Conservation (phyloP, 37 sponge, comb jelly and placozoan species). For the Hexactinellida sp. region DNA sequence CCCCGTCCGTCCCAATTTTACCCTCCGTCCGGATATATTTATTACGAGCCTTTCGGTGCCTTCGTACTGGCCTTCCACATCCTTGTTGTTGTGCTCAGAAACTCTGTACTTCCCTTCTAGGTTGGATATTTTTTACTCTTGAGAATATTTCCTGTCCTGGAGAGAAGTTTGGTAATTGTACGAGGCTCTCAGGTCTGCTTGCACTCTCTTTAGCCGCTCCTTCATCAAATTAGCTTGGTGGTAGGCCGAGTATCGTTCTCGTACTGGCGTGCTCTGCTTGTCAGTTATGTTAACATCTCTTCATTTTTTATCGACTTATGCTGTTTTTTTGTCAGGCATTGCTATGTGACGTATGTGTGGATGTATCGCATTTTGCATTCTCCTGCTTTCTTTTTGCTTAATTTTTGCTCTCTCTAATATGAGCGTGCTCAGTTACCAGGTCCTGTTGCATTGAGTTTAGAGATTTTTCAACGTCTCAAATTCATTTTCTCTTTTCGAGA, state of each 20-base stretch:
- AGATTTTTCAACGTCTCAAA: not conserved
- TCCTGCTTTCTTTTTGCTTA: no score
- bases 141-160: not conserved
- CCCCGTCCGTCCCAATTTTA: not conserved
- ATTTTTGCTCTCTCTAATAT: conserved; percentile 16
- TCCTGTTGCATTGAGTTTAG: not conserved
- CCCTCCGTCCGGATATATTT: not conserved
- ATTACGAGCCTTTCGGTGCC: no score
- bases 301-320: not conserved
- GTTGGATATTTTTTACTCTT: not conserved
- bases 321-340: no score
- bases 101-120: not conserved
- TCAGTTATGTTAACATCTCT: not conserved
- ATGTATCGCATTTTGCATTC: no score
- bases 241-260: not conserved
- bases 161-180: conserved; percentile 8
- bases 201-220: not conserved
- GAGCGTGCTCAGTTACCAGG: not conserved
- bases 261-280: not conserved
- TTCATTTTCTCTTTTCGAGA: not conserved
- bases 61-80: not conserved
- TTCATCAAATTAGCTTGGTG: not conserved
- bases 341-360: no score
- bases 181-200: not conserved
- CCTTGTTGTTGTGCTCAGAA: not conserved